These are phyloP conservation scores for Brachylomia viminalis DNA, from an alignment of 2,888 invertebrate genomes.

Conservation along the genomic window DNA sequence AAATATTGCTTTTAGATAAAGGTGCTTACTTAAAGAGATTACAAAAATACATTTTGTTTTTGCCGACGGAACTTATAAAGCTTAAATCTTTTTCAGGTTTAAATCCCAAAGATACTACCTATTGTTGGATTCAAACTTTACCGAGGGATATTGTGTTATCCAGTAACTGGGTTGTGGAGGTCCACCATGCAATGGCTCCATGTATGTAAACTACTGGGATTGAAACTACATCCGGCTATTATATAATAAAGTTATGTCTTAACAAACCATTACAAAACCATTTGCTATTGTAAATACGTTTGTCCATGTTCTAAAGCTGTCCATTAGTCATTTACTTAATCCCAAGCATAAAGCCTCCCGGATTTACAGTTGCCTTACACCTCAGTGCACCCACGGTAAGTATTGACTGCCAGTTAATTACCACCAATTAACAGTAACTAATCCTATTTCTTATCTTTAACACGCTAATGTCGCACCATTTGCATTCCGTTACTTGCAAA, in stretches of 20 bases:
- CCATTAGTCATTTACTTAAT: not conserved
- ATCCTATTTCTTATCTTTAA: constrained; percentile 88
- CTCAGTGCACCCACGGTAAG: constrained; percentile 13
- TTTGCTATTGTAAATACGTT: not conserved
- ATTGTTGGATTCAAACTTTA: not conserved
- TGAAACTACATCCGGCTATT: too few relatives aligned
- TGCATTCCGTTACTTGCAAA: constrained; percentile 83
- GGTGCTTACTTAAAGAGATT: constrained; percentile 27
- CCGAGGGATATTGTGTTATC: too few relatives aligned
- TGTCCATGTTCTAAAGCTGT: not conserved
- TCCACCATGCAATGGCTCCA: too few relatives aligned
- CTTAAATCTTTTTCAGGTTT: not conserved
- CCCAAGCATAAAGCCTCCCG: not conserved
- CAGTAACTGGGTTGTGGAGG: too few relatives aligned
- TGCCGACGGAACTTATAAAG: not conserved
- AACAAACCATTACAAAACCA: not conserved
- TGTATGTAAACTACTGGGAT: too few relatives aligned
- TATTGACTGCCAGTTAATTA: constrained; percentile 75
- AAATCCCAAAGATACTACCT: not conserved
- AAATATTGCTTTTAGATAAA: constrained; percentile 40
- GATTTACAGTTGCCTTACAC: constrained; percentile 5
- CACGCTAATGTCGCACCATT: constrained; percentile 88
- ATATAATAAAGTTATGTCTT: not conserved
- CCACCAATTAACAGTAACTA: constrained; percentile 81
- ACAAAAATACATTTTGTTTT: not conserved